Base-by-base conservation (phyloP, 1,140 invertebrate genomes). In the Saxidomus purpurata region DNA sequence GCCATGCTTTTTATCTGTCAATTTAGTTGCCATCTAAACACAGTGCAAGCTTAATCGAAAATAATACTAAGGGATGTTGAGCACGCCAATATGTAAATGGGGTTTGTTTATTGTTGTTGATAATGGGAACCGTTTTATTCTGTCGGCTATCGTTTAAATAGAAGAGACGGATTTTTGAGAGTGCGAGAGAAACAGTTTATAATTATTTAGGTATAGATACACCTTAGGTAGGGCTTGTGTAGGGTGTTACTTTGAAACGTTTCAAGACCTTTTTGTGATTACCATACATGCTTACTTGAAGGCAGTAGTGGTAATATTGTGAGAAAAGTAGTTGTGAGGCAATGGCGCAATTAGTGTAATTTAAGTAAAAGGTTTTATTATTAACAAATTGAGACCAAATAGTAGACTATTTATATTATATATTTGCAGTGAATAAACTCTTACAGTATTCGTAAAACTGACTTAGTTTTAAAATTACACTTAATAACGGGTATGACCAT, bases 11-110 rank as follows among this genome's bases (percentile, higher is more conserved):
- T 67, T 85, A 74, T 85, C 49, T 85, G 40, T 85, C 67, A 85
- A 85, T 85, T 85, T 71, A 85, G 82, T 85, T 74, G 31, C 82
- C 82, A 85, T 85, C 82, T 85, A 74, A 85, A 85, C 82, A 85
- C 82, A 13, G 61, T 52, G 38, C 55, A 40, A n/a, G 63, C 63
- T 85, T 31, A 85, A 85, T 85, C 82, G 63, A 74, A 71, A 74
- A 22, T 67, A 85, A 85, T 85, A 85, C 82, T 34, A 31, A 85
- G 55, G 28, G 82, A 85, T 40, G 82, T 67, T 63, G 67, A 82
- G 17, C 80, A 82, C 55, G 80, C 55, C 80, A 67, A 82, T 63
- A 82, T 82, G 80, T 82, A 82, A 82, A 82, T 82, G 55, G 80
- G 40, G 15, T 67, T 63, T 82, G 55, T 47, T 28, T 31, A 82